Conservation (phyloP, 64 coral and sea anemone genomes). For the Porites lutea region DNA sequence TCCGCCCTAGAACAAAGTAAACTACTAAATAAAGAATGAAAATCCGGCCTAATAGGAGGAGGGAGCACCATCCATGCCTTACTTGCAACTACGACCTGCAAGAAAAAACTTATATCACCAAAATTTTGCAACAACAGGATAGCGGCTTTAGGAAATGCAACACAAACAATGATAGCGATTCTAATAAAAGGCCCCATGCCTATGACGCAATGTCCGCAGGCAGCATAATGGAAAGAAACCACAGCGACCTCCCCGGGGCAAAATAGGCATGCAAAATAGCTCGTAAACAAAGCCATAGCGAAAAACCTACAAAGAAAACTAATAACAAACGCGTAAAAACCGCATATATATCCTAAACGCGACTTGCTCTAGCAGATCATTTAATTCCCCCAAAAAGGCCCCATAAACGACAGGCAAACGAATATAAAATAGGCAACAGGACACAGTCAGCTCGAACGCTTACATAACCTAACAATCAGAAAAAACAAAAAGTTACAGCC, state of each 20-base stretch:
- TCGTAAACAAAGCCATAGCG: too few species aligned
- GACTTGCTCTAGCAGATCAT: background rate
- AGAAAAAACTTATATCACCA: too few species aligned
- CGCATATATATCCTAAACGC: background rate
- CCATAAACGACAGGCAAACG: background rate
- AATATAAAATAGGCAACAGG: background rate
- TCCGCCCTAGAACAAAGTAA: conserved; percentile 2
- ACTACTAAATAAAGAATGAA: background rate
- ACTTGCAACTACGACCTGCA: background rate
- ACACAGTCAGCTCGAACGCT: background rate
- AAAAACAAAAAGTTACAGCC: background rate
- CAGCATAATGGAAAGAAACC: too few species aligned
- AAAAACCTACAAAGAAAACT: background rate
- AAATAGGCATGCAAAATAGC: too few species aligned
- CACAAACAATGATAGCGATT: too few species aligned
- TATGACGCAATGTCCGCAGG: background rate
- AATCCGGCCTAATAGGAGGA: background rate
- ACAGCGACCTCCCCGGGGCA: too few species aligned
- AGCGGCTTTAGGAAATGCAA: too few species aligned
- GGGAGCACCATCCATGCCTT: background rate
- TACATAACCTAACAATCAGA: background rate
- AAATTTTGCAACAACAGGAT: too few species aligned
- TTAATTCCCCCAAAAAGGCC: background rate
- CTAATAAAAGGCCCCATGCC: background rate
- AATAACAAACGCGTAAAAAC: background rate